Evolutionary conservation across 2,797 vertebrate species (phyloP), one percentile per base, ranked within the genome.

Genomic region (Sternarchorhynchus goeldii): DNA sequence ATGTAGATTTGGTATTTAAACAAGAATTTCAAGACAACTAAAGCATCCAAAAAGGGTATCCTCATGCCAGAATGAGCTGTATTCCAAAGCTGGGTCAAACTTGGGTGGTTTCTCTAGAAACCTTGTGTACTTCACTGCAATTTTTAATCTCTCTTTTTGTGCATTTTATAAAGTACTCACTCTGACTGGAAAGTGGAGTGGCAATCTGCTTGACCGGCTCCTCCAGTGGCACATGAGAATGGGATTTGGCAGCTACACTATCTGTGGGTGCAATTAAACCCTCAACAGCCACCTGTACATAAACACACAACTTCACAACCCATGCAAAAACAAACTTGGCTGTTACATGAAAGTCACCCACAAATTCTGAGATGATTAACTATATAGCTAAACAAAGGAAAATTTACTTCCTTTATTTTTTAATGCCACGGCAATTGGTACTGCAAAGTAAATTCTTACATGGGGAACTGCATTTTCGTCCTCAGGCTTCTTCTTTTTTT

Each of bases 401-500:
- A 41, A 39, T 39, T 39, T 6, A 41, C 39, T 41, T 41, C 10
- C 39, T 41, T 10, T 41, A 50, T 20, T 25, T 45, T 55, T 69
- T 18, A 7, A 14, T 50, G 14, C 45, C 2, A 5, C 10, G 55
- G 25, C 16, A 10, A 5, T 8, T 55, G 32, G 12, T 18, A 7
- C 6, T 29, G 3, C 16, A 7, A 55, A 50, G 0, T 1, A 1
- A 36, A 7, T 34, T 69, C 83, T 85, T 92, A 92, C 96, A 93
- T 95, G 94, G 78, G 83, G 18, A 2, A 80, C 62, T 71, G 91
- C 88, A 63, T 88, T 91, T 25, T 92, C 89, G 6, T 96, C 96
- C 73, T 97, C 96, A 6, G 91, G 89, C 85, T 94, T 95, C 92
- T 95, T 94, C 93, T 95, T 94, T 87, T 97, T 99, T 89, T 96